Base-by-base conservation (phyloP, 2,888 invertebrate species). In the Drymonia ruficornis region DNA sequence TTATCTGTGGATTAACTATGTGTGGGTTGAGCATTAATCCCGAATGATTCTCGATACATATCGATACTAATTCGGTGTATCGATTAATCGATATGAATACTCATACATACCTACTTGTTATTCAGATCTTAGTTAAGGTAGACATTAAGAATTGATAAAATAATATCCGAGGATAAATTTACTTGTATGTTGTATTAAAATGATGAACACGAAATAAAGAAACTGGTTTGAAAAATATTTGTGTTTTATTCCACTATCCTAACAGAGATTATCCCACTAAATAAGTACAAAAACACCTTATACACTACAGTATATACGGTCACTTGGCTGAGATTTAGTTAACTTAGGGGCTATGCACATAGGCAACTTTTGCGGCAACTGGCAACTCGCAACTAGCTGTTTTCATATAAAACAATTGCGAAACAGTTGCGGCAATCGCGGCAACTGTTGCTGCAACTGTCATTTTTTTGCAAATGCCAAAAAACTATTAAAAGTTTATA, bases 121-220 rank as follows among this genome's bases (percentile, higher is more conserved):
- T 86, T 89, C 91, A 88, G 86, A 85, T 88, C 86, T 82, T 86
- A 89, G 73, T 87, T 92, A 92, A 91, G 91, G 80, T 91, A 91
- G 91, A 74, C 63, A 61, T 78, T 93, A 93, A 93, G 92, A 85
- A 91, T 90, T 89, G 87, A 91, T 92, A 88, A 89, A 72, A 88
- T 89, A 89, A 88, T 91, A 91, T 91, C 91, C 87, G 92, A 92
- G 87, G 92, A 93, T 93, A 92, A 92, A 84, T 93, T 92, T 92
- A 93, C 92, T 89, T 93, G 92, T 93, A 93, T 93, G 93, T 93
- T 93, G 93, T 93, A 93, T 89, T 92, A 89, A 92, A 92, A 91
- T 84, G 89, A 89, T 87, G 91, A 89, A 92, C 90, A 91, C 80
- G 86, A 90, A 91, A 91, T 92, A 93, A 93, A 93, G 88, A 91